Base-by-base conservation (phyloP, 2,113 vertebrate species). In the Conger conger region DNA sequence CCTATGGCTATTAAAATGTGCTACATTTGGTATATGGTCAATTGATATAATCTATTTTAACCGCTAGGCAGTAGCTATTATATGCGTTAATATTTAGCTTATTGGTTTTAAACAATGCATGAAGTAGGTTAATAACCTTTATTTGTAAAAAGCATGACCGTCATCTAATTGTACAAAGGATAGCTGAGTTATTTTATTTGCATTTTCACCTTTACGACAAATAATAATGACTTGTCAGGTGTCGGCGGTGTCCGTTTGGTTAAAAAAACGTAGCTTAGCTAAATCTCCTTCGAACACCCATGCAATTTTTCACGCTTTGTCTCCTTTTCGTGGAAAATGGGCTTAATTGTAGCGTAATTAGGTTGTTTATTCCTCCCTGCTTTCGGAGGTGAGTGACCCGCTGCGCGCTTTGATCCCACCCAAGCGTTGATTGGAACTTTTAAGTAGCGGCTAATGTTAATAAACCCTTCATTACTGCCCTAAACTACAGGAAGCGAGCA, bases 261-360 rank as follows among this genome's bases (percentile, higher is more conserved):
- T 79, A n/a, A 18, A 0, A 16, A 86, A 80, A 87, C n/a, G n/a
- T n/a, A n/a, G n/a, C n/a, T n/a, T 8, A 45, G 18, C 81, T 76
- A 90, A 83, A 92, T 86, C 85, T 85, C 80, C 82, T 45, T 86
- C 84, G 83, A 88, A 87, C 89, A 79, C 81, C 80, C 79, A 82
- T 84, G 85, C 89, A 92, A 93, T 93, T 87, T 87, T 88, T 91
- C 83, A 80, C 87, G 91, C 88, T 88, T 88, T 83, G 53, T 77
- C 2, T 36, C 80, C 38, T 89, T 85, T 81, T 85, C 40, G 45
- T 79, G 84, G 85, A 85, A 90, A 90, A 90, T 17, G 81, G 84
- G 57, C 87, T 91, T 92, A 92, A 93, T 93, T 90, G 84, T 88
- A 82, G 27, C 35, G 81, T 92, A 92, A 93, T 92, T 92, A 93